Evolutionary conservation across 2,113 vertebrate genomes (phyloP).

Genomic region (Mormoops blainvillei): DNA sequence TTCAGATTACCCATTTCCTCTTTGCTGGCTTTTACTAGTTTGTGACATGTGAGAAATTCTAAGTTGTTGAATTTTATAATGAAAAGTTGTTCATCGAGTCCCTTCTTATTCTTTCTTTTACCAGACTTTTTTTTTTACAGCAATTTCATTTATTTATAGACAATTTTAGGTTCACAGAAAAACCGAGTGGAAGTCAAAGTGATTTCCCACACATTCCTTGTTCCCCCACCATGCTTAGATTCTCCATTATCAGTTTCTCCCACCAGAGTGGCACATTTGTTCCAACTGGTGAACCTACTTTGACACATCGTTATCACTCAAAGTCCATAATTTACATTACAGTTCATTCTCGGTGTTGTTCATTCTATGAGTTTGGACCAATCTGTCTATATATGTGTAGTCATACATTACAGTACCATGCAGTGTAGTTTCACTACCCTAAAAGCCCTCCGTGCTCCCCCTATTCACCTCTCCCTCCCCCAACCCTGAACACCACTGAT

Average conservation of each 20-base stretch:
- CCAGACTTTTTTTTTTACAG: neutral
- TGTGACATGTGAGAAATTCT: neutral
- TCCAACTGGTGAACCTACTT: neutral
- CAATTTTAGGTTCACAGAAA: neutral
- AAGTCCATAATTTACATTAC: neutral
- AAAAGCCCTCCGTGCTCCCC: neutral
- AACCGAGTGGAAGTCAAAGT: neutral
- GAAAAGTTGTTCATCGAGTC: neutral
- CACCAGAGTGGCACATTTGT: neutral
- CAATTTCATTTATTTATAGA: neutral
- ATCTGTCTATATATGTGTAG: neutral
- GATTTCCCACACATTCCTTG: neutral
- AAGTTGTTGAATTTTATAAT: neutral
- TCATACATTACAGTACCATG: neutral
- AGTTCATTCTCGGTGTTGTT: neutral
- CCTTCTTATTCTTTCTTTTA: neutral
- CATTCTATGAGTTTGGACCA: neutral
- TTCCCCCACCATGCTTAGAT: neutral
- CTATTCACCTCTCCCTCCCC: neutral
- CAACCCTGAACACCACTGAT: neutral
- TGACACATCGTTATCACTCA: neutral
- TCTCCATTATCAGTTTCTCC: neutral
- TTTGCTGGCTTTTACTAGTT: neutral
- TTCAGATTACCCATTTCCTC: neutral
- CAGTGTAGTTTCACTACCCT: neutral